A percentile compares a stretch with the other conserved stretches of the same genome.
phyloP scores from a whole-genome alignment of 2,113 vertebrate species.

The Oncorhynchus masou region DNA sequence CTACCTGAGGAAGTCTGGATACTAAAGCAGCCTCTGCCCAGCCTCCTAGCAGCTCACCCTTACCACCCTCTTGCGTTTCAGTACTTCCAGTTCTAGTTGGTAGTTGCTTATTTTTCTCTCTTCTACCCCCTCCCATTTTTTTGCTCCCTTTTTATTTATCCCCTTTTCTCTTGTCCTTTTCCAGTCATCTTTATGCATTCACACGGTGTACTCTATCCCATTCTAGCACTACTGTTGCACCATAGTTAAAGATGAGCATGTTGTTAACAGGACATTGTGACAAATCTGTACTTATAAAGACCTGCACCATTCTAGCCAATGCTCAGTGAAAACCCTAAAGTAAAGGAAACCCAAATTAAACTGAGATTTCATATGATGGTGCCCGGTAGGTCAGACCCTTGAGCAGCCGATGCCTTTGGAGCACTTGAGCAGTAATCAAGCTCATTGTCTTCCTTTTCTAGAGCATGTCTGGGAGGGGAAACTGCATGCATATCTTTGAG shows the following conservation, averaged over 20 bases:
- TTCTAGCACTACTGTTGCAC: slow-evolving; percentile 77
- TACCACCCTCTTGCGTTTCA: slow-evolving; percentile 35
- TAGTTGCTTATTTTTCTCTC: slow-evolving; percentile 65
- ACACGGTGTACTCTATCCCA: slow-evolving; percentile 71
- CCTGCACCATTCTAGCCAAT: slow-evolving; percentile 69
- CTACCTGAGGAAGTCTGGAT: slow-evolving; percentile 88
- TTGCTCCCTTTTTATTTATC: slow-evolving; percentile 48
- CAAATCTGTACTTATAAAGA: slow-evolving; percentile 52
- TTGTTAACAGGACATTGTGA: slow-evolving; percentile 64
- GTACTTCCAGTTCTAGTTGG: slow-evolving; percentile 74
- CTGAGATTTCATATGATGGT: slow-evolving; percentile 58
- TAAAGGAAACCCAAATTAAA: slow-evolving; percentile 38
- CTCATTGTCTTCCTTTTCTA: slow-evolving; percentile 85
- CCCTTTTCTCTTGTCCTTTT: slow-evolving; percentile 51
- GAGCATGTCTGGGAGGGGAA: slow-evolving; percentile 75
- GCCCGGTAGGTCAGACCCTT: slow-evolving; percentile 68
- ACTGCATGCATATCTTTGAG: slow-evolving; percentile 75
- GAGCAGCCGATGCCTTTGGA: slow-evolving; percentile 73
- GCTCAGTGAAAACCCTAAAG: slow-evolving; percentile 52
- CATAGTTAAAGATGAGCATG: slow-evolving; percentile 78
- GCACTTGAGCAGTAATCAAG: slow-evolving; percentile 78
- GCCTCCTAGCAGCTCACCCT: slow-evolving; percentile 84
- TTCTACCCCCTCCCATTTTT: background rate
- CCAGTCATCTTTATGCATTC: slow-evolving; percentile 59
- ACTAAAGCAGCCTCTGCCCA: slow-evolving; percentile 88